A percentile compares a stretch with the other conserved stretches of the same genome.
These are phyloP conservation scores for Pentalonia nigronervosa DNA, from an alignment of 1,140 invertebrate species.

Conservation along the genomic window DNA sequence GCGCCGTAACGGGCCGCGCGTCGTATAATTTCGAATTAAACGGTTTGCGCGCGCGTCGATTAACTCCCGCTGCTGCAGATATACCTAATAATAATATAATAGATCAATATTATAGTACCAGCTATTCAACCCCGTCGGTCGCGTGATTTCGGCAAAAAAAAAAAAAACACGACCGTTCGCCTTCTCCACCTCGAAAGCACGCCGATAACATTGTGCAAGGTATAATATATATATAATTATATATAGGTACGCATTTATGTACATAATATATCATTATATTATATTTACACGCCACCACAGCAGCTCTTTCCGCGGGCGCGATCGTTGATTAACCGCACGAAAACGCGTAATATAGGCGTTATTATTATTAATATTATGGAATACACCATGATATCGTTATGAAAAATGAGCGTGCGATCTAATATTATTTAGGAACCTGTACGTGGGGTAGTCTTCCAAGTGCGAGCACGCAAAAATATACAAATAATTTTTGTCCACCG, in stretches of 20 bases:
- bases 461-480: background rate
- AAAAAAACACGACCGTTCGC: background rate
- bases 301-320: background rate
- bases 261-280: background rate
- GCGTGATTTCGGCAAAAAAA: constrained; percentile 42
- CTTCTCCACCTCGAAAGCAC: background rate
- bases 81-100: background rate
- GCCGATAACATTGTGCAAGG: background rate
- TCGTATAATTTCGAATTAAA: constrained; percentile 32
- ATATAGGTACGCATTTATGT: no score
- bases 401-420: background rate
- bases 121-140: background rate
- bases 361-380: background rate
- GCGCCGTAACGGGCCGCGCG: background rate
- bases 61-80: background rate
- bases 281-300: background rate
- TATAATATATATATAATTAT: no score
- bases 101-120: background rate
- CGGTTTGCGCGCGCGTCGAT: background rate
- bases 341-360: background rate
- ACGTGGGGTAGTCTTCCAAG: background rate
- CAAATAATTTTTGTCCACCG: background rate
- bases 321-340: constrained; percentile 39
- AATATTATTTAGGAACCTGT: background rate
- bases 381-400: background rate